phyloP scores from a whole-genome alignment of 2,797 vertebrate species.

The Lithobates sylvaticus region DNA sequence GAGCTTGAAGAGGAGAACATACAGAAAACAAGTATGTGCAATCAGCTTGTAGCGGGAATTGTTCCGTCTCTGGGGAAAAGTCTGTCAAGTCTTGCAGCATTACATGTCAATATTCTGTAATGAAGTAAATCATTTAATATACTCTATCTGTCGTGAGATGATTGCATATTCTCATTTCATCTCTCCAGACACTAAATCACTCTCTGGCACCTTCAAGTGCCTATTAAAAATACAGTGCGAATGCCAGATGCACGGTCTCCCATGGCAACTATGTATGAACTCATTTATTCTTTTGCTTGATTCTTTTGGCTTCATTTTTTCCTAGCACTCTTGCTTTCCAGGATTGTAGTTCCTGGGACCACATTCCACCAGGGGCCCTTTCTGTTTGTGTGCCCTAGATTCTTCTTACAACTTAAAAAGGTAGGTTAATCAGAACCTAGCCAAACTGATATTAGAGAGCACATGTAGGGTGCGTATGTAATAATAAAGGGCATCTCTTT shows the following conservation, averaged over 20 bases:
- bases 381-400: too few species aligned
- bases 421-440: too few species aligned
- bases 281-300: not conserved
- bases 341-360: too few species aligned
- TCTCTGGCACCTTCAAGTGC: not conserved
- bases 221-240: not conserved
- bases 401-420: too few species aligned
- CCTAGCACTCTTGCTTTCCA: too few species aligned
- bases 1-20: not conserved
- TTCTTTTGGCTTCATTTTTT: too few species aligned
- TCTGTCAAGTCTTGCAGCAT: not conserved
- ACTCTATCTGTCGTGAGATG: not conserved
- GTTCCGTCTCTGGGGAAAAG: not conserved
- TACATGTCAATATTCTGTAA: constrained; percentile 15
- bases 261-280: not conserved
- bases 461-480: too few species aligned
- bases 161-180: not conserved
- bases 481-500: too few species aligned
- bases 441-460: too few species aligned
- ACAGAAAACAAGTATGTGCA: not conserved
- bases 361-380: too few species aligned
- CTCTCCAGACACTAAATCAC: not conserved
- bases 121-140: constrained; percentile 16
- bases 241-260: not conserved
- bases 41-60: not conserved